Evolutionary conservation across 92 coral and sea anemone genomes (phyloP).

Genomic region (Bergia sp.): DNA sequence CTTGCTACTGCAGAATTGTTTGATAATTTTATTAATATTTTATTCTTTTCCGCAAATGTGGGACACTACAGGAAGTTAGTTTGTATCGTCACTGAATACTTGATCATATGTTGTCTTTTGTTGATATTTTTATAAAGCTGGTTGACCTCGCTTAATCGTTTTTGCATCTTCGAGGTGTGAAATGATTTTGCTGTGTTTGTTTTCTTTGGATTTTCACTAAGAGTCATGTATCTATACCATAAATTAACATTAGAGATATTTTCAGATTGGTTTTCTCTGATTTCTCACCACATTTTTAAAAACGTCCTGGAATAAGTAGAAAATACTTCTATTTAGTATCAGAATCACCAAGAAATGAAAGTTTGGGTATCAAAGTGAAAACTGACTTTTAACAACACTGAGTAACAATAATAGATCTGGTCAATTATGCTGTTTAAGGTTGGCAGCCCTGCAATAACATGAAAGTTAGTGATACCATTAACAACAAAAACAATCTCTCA

Average conservation of each 20-base stretch:
- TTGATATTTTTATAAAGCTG: constrained; percentile 4
- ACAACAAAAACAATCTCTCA: not conserved
- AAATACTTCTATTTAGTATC: too few species aligned
- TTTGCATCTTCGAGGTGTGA: constrained; percentile 38
- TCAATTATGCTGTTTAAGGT: not conserved
- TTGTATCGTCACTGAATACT: not conserved
- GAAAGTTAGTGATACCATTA: not conserved
- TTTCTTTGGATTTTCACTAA: not conserved
- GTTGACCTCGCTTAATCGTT: constrained; percentile 9
- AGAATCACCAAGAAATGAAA: too few species aligned
- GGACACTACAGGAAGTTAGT: not conserved
- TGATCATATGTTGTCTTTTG: not conserved
- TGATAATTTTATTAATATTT: not conserved
- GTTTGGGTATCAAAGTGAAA: constrained; percentile 1
- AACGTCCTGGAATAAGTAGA: not conserved
- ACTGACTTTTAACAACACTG: not conserved
- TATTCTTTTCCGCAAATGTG: not conserved
- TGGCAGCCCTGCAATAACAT: not conserved
- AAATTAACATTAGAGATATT: not conserved
- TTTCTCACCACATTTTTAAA: not conserved
- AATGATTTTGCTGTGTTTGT: constrained; percentile 20
- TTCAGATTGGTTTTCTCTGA: not conserved
- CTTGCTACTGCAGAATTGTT: not conserved
- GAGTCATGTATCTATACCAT: not conserved
- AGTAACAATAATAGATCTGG: not conserved